Conservation (phyloP, 2,888 invertebrate genomes). For the Junonia oenone region DNA sequence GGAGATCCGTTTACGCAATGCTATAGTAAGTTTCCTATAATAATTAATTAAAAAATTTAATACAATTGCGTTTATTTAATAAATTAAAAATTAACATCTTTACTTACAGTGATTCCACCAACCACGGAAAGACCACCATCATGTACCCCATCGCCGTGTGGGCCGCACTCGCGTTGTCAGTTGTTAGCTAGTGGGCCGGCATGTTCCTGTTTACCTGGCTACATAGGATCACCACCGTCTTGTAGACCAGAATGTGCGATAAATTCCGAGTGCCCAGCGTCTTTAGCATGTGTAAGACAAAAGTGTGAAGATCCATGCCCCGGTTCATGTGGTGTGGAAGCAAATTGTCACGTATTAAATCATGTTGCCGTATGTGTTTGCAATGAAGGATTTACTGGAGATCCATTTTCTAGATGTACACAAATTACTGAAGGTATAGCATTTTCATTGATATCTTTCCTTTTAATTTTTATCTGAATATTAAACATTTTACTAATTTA, state of each 20-base stretch:
- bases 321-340: conserved; percentile 89
- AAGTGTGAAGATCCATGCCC: conserved; percentile 91
- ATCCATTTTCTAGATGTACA: conserved; percentile 87
- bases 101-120: conserved; percentile 50
- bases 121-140: conserved; percentile 85
- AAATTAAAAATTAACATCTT: background rate
- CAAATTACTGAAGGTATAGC: conserved; percentile 70
- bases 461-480: background rate
- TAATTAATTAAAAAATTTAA: background rate
- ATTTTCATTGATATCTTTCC: background rate
- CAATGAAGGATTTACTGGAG: conserved; percentile 86
- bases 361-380: conserved; percentile 91
- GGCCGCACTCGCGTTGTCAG: conserved; percentile 90
- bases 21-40: conserved; percentile 84
- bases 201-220: conserved; percentile 89
- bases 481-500: background rate
- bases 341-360: conserved; percentile 87
- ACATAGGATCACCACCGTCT: conserved; percentile 87
- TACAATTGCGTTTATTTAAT: background rate
- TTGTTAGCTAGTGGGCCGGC: conserved; percentile 85
- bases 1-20: conserved; percentile 93
- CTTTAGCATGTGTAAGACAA: conserved; percentile 87
- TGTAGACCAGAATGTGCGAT: conserved; percentile 90
- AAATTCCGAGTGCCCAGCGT: conserved; percentile 88
- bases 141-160: conserved; percentile 90